Conservation (phyloP, 2,888 invertebrate genomes). For the Latheticus oryzae region DNA sequence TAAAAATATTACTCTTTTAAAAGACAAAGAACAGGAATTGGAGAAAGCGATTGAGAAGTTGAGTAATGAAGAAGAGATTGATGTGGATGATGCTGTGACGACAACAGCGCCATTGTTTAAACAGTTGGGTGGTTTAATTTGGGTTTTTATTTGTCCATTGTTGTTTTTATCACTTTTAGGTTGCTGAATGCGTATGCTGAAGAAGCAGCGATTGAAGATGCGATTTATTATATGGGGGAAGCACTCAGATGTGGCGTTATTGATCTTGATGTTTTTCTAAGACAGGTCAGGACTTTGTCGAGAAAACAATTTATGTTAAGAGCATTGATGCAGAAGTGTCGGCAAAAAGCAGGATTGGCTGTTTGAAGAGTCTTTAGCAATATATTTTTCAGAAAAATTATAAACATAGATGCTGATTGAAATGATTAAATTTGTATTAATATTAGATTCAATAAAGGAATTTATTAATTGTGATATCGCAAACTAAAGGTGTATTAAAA, state of each 20-base stretch:
- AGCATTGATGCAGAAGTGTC: slow-evolving; percentile 96
- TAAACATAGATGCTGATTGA: too few species aligned
- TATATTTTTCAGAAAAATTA: too few species aligned
- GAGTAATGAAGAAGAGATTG: slow-evolving; percentile 82
- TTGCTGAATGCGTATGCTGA: slow-evolving; percentile 95
- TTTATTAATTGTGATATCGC: too few species aligned
- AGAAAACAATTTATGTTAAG: slow-evolving; percentile 95
- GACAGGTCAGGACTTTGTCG: slow-evolving; percentile 94
- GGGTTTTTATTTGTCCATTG: slow-evolving; percentile 13
- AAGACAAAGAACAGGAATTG: slow-evolving; percentile 89
- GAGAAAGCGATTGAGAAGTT: slow-evolving; percentile 82
- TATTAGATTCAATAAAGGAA: too few species aligned
- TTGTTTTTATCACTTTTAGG: slow-evolving; percentile 65
- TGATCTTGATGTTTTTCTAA: slow-evolving; percentile 95
- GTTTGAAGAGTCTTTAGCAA: too few species aligned
- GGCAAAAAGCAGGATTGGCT: slow-evolving; percentile 90
- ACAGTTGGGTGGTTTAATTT: slow-evolving; percentile 71
- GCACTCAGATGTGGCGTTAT: slow-evolving; percentile 92
- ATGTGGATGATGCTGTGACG: slow-evolving; percentile 96
- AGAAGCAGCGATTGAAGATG: slow-evolving; percentile 98
- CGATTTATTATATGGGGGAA: slow-evolving; percentile 98
- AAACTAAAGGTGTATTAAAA: too few species aligned
- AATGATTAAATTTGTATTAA: too few species aligned
- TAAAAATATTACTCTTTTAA: slow-evolving; percentile 83
- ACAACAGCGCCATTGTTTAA: slow-evolving; percentile 96